Base-by-base conservation (phyloP, 1,140 invertebrate genomes). In the Ooceraea biroi region DNA sequence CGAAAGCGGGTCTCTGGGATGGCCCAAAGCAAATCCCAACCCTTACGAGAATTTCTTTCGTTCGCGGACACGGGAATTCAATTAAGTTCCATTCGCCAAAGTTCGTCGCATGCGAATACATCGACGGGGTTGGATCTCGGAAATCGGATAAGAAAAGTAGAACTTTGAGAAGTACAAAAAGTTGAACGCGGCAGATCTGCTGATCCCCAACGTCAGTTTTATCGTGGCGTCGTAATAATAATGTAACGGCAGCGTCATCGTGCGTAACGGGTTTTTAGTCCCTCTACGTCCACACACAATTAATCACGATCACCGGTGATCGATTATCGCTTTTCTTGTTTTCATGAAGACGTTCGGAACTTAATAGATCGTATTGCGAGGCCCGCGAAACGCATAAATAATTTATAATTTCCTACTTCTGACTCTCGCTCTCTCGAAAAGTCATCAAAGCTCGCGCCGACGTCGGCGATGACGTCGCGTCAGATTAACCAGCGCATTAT, bases 401-500 rank as follows among this genome's bases (percentile, higher is more conserved):
- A 77, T 77, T 77, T 77, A 65, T 77, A 65, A 50, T 65, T 77
- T 77, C 50, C 44, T 25, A 46, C 41, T 85, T 85, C 52, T 69
- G 46, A 36, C 36, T 61, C 8, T 1, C 27, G 57, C 41, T 55
- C 46, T 27, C 17, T 52, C 60, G 66, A 77, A 77, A 46, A 82
- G 68, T 69, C 66, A 58, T 82, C 66, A 48, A 25, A 19, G 30
- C 25, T 46, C 12, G 74, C 74, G 65, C 65, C 66, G 22, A 55
- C 30, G 36, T 77, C 30, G 61, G 74, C 58, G 46, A 86, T 65
- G 52, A 88, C 87, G 85, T 89, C 86, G 72, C 82, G 86, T 84
- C 69, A 65, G 87, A 89, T 88, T 88, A 90, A 90, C 80, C 46
- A 63, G 84, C 88, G 71, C 73, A 46, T 86, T 85, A 88, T 89